phyloP scores from a whole-genome alignment of 1,140 invertebrate genomes.

The Nasonia vitripennis region DNA sequence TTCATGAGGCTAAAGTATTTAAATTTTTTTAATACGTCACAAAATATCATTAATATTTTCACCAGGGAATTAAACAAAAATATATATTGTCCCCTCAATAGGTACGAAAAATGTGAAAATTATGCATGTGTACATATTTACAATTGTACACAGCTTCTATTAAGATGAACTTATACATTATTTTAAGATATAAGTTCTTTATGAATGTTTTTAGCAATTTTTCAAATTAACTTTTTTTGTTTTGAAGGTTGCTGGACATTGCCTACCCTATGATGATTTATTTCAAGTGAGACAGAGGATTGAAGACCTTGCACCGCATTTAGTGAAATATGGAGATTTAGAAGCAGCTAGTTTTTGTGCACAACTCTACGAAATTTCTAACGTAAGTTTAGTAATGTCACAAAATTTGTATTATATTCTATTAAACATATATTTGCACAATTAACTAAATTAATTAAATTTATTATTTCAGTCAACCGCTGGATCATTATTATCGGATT shows the following conservation, averaged over 20 bases:
- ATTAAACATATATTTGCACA: background rate
- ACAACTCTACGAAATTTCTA: slow-evolving; percentile 82
- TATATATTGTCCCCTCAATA: too few species aligned
- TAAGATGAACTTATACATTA: too few species aligned
- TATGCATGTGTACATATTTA: too few species aligned
- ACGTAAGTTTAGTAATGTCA: slow-evolving; percentile 72
- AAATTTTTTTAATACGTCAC: too few species aligned
- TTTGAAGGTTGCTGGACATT: slow-evolving; percentile 85
- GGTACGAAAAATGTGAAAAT: too few species aligned
- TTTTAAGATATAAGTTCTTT: too few species aligned
- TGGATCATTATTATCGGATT: slow-evolving; percentile 76
- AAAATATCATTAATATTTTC: too few species aligned
- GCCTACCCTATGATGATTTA: slow-evolving; percentile 93
- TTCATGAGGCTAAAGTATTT: too few species aligned
- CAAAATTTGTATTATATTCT: background rate
- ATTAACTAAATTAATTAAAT: slow-evolving; percentile 11
- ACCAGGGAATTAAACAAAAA: too few species aligned
- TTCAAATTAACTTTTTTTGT: slow-evolving; percentile 56
- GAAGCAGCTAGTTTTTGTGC: slow-evolving; percentile 90
- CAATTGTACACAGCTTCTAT: too few species aligned
- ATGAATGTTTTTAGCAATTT: background rate
- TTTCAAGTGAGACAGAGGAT: slow-evolving; percentile 89
- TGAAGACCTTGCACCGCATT: slow-evolving; percentile 90
- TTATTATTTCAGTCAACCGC: slow-evolving; percentile 76
- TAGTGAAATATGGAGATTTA: slow-evolving; percentile 88